Evolutionary conservation across 2,888 invertebrate species (phyloP), one percentile per base, ranked within the genome.

Genomic region (Limenitis arthemis): DNA sequence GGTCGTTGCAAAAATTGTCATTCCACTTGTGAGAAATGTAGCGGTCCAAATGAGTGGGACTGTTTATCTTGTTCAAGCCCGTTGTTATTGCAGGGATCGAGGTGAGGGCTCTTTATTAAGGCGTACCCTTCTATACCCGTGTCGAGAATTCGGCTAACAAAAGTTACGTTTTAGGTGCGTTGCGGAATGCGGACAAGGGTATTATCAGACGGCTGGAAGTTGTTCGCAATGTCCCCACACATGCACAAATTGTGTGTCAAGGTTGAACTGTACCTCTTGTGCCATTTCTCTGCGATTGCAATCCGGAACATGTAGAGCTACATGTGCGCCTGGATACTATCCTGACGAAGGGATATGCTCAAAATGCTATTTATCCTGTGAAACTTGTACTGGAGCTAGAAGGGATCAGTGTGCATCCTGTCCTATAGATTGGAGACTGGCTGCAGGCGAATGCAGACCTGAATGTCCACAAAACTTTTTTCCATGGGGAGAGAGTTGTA

Each of bases 381-480:
- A 91, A 73, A 95, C 95, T 8, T 95, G 95, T 73, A 83, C 93
- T 54, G 95, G 95, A 1, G 94, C 94, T 0, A 88, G 93, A 61
- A 88, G 93, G 58, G 93, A 94, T 71, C 94, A 95, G 68, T 96
- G 95, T 70, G 94, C 95, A 0, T 90, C 91, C 30, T 96, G 95
- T 73, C 94, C 93, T 0, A 86, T 88, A 32, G 92, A 91, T 20
- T 94, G 94, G 94, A 91, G 93, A 71, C 73, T 95, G 55, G 92
- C 94, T 5, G 93, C 93, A 3, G 94, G 94, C 2, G 93, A 94
- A 74, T 95, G 95, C 67, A 90, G 94, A 68, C 93, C 94, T 0
- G 93, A 93, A 69, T 96, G 96, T 73, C 94, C 95, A 1, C 93
- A 93, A 68, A 85, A 94, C 53, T 95, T 93, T 75, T 96, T 94